Percentiles rank a stretch among this genome's conserved stretches.
These are phyloP conservation scores for Crocidura indochinensis DNA, from an alignment of 2,797 vertebrate species.

Conservation along the genomic window DNA sequence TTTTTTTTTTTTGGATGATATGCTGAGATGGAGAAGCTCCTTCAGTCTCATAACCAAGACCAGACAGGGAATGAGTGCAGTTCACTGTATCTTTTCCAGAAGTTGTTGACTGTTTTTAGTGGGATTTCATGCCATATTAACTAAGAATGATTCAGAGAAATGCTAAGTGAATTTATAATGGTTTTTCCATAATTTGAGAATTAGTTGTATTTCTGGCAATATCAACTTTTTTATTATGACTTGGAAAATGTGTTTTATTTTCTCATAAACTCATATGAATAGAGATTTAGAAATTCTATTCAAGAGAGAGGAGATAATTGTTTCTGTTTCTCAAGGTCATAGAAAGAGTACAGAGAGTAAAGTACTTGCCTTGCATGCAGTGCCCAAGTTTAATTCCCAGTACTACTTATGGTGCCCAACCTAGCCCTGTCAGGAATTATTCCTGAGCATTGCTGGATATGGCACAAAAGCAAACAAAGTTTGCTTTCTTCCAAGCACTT, in stretches of 20 bases:
- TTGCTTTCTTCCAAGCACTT: too few species aligned
- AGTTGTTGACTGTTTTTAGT: background rate
- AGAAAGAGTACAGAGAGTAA: too few species aligned
- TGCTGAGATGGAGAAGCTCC: background rate
- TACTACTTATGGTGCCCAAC: too few species aligned
- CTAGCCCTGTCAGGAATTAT: too few species aligned
- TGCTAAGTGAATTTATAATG: background rate
- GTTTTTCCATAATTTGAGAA: slow-evolving; percentile 14
- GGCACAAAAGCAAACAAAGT: too few species aligned
- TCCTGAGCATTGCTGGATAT: too few species aligned
- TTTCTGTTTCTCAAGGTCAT: background rate
- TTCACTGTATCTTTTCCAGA: background rate
- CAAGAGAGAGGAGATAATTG: background rate
- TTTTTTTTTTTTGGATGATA: background rate
- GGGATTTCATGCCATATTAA: background rate
- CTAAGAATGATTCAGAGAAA: background rate
- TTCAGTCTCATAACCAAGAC: background rate
- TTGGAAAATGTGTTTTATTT: background rate
- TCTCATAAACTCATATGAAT: background rate
- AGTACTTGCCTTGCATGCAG: too few species aligned
- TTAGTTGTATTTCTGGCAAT: slow-evolving; percentile 1
- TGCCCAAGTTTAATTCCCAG: too few species aligned
- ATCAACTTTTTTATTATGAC: background rate
- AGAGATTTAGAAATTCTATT: background rate
- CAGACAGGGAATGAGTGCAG: too few species aligned